Base-by-base conservation (phyloP, 1,140 invertebrate genomes). In the Drosophila biarmipes region DNA sequence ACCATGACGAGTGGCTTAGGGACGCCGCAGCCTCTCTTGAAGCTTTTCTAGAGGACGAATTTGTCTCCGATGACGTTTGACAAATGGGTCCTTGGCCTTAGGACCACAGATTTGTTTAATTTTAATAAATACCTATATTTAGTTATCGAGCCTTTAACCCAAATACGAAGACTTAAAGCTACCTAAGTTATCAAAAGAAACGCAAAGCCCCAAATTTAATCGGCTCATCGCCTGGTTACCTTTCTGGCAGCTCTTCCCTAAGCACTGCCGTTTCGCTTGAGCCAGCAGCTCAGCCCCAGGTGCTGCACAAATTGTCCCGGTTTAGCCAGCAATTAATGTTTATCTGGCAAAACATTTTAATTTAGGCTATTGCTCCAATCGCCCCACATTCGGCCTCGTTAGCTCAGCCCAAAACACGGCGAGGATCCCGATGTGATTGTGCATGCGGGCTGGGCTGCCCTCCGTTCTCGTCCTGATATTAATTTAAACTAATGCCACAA, bases 401-500 rank as follows among this genome's bases (percentile, higher is more conserved):
- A 48, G 43, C 27, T n/a, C 35, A 58, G 19, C 27, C 49, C 54
- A 31, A 54, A 52, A 54, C 38, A 66, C 21, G 59, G 19, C 45
- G 38, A 29, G 37, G 52, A 15, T n/a, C n/a, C n/a, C n/a, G 12
- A 43, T 24, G 48, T 54, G 51, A 57, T 61, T 56, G 52, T 46
- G 46, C 14, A 74, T 75, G 61, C 73, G 52, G 73, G 49, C 14
- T 43, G 46, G 53, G 43, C 12, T 38, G 38, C n/a, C 52, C 58
- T 48, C 42, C 51, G 38, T 62, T 56, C 64, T 62, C 51, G 29
- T 64, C 73, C 54, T 43, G 48, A 66, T 78, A 86, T 86, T 87
- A 81, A 87, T 86, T 86, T 86, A 66, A 86, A 80, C 73, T 71
- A 77, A 86, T 66, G 55, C 63, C 78, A 51, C 58, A 69, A 62